These are phyloP conservation scores for Macroteleia sp. DNA, from an alignment of 2,888 invertebrate genomes.

Conservation along the genomic window DNA sequence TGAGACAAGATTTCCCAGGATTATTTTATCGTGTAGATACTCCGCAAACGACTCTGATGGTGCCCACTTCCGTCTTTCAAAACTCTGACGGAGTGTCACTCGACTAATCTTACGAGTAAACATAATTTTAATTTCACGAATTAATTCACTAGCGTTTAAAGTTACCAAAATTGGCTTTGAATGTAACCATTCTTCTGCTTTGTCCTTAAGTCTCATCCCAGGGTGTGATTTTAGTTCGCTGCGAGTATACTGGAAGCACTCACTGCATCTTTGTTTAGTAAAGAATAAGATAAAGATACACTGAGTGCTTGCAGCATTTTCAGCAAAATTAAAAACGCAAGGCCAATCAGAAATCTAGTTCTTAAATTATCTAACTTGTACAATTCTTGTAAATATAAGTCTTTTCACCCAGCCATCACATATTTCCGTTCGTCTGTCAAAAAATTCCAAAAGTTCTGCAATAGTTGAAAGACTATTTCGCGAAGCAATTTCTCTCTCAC, in stretches of 20 bases:
- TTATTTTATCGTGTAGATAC: neutral
- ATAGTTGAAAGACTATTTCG: too few species aligned
- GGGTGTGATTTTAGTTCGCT: too few species aligned
- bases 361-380: neutral
- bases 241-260: too few species aligned
- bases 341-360: neutral
- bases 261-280: too few species aligned
- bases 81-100: neutral
- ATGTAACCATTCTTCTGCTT: conserved; percentile 1
- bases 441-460: too few species aligned
- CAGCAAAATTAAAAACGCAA: too few species aligned
- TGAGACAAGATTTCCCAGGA: neutral
- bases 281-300: too few species aligned
- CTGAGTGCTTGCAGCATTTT: too few species aligned
- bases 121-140: neutral
- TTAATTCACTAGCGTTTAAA: neutral
- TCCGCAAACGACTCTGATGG: neutral
- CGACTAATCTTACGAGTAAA: neutral
- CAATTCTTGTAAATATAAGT: too few species aligned
- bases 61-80: neutral
- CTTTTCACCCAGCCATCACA: neutral
- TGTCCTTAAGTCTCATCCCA: neutral
- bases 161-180: neutral
- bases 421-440: neutral
- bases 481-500: too few species aligned